phyloP scores from a whole-genome alignment of 2,113 vertebrate genomes.

The Ia io region DNA sequence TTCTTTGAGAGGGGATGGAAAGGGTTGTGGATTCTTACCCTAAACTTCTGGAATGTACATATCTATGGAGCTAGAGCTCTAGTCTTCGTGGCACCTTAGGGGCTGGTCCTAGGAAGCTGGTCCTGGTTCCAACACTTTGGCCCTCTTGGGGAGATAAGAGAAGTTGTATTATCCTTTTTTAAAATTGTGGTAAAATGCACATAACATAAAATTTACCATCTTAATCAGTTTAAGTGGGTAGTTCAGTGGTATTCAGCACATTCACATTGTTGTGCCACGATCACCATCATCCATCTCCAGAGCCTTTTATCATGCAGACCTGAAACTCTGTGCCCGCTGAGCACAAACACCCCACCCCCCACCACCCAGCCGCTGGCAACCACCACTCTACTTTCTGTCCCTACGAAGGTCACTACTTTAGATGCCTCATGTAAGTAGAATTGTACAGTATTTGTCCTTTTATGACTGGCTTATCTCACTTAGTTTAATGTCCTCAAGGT shows the following conservation, averaged over 20 bases:
- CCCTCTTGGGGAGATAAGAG: neutral
- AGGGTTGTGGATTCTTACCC: neutral
- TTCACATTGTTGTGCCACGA: neutral
- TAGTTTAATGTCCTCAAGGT: neutral
- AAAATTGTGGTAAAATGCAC: neutral
- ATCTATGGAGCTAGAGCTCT: neutral
- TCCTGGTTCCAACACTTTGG: neutral
- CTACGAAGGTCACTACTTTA: neutral
- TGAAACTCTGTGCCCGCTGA: neutral
- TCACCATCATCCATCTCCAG: neutral
- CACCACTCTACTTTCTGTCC: neutral
- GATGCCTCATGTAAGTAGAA: neutral
- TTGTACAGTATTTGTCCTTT: neutral
- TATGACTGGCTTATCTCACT: neutral
- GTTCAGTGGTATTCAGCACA: neutral
- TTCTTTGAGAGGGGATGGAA: neutral
- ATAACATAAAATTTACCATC: neutral
- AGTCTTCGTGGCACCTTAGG: neutral
- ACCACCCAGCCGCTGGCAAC: neutral
- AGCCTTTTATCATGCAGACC: neutral
- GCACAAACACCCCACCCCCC: neutral
- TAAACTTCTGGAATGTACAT: neutral
- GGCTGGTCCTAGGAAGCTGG: neutral
- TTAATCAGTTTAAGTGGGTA: neutral
- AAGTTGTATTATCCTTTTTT: neutral